phyloP scores from a whole-genome alignment of 2,797 vertebrate genomes.

The Botia kubotai region DNA sequence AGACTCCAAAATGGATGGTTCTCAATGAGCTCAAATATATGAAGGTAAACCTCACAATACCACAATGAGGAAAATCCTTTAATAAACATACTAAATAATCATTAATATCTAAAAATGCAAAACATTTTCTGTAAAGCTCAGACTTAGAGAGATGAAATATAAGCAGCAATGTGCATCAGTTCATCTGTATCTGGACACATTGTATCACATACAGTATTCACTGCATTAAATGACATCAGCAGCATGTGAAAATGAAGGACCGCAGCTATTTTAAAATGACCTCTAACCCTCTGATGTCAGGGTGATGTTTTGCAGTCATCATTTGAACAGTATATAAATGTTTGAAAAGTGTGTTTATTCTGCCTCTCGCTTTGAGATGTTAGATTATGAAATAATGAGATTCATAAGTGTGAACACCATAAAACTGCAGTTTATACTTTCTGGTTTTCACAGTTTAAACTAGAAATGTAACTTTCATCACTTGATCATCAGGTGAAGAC shows the following conservation, averaged over 20 bases:
- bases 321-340: too few relatives aligned
- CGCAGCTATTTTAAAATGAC: background rate
- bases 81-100: background rate
- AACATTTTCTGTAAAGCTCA: too few relatives aligned
- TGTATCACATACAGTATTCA: background rate
- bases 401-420: too few relatives aligned
- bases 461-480: background rate
- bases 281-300: background rate
- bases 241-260: background rate
- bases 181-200: background rate
- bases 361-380: too few relatives aligned
- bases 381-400: too few relatives aligned
- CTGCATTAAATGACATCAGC: background rate
- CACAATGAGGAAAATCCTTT: background rate
- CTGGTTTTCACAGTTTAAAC: background rate
- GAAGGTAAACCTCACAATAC: background rate
- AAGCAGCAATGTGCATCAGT: background rate
- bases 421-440: too few relatives aligned
- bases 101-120: background rate
- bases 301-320: too few relatives aligned
- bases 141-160: too few relatives aligned
- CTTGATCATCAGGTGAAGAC: background rate
- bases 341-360: too few relatives aligned
- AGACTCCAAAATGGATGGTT: background rate
- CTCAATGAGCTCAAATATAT: too few relatives aligned